Percentiles rank a stretch among this genome's conserved stretches.
Conservation (phyloP, 92 coral and sea anemone genomes). For the Pocillopora grandis region DNA sequence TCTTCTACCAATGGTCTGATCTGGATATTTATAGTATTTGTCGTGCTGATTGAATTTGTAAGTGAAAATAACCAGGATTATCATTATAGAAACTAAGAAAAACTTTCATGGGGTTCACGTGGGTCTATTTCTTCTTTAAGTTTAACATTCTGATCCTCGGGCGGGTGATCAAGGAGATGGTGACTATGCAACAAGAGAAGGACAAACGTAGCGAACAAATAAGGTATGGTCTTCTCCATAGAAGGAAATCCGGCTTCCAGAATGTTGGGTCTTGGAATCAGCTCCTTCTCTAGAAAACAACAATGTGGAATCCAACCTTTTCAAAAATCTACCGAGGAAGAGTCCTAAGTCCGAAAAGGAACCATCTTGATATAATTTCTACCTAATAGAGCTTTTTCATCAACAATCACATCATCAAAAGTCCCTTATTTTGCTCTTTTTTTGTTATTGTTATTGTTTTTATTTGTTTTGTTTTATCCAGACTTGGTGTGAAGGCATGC, state of each 20-base stretch:
- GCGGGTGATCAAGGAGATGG: slow-evolving; percentile 41
- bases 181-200: slow-evolving; percentile 28
- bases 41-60: slow-evolving; percentile 28
- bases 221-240: background rate
- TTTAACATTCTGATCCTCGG: slow-evolving; percentile 25
- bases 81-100: background rate
- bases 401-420: no score
- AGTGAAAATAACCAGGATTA: background rate
- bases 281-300: no score
- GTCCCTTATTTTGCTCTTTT: no score
- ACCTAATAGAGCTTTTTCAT: no score
- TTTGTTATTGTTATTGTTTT: no score
- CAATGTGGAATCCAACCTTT: no score
- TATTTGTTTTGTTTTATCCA: background rate
- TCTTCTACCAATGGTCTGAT: no score
- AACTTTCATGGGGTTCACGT: no score
- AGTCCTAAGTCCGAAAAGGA: no score
- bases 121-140: background rate
- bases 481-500: slow-evolving; percentile 35
- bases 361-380: no score
- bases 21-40: slow-evolving; percentile 7
- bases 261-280: no score
- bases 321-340: no score
- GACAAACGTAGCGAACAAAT: slow-evolving; percentile 26
- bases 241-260: background rate